Conservation (phyloP, 2,797 vertebrate species). For the Otus scops region DNA sequence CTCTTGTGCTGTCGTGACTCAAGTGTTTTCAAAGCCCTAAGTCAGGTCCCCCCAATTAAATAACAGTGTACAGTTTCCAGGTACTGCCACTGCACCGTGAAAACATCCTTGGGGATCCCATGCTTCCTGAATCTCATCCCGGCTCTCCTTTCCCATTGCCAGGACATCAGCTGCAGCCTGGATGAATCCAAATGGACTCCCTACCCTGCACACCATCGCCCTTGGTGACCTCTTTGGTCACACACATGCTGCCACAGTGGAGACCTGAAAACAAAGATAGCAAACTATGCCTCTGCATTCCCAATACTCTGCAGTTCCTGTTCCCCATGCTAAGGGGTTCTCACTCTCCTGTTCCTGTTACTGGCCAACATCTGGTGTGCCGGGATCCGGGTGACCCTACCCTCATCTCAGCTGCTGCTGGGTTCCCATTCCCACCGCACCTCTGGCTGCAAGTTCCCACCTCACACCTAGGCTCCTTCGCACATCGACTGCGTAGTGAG, state of each 20-base stretch:
- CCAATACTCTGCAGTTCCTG: rapidly evolving
- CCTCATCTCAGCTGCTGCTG: background rate
- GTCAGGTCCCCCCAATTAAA: background rate
- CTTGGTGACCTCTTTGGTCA: background rate
- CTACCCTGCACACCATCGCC: background rate
- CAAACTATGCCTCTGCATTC: background rate
- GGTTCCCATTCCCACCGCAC: rapidly evolving
- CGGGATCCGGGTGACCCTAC: rapidly evolving
- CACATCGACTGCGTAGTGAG: rapidly evolving
- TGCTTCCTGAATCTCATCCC: rapidly evolving
- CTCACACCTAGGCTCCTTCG: background rate
- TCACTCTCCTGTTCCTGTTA: background rate
- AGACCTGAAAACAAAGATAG: background rate
- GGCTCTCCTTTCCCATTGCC: background rate
- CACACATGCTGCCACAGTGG: rapidly evolving
- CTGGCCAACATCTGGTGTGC: rapidly evolving
- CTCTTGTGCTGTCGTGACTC: background rate
- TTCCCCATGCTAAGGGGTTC: background rate
- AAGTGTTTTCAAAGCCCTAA: background rate
- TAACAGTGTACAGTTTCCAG: background rate
- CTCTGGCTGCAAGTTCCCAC: background rate
- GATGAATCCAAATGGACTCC: background rate
- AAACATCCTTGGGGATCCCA: rapidly evolving
- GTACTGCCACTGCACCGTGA: background rate
- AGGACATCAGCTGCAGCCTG: background rate